phyloP scores from a whole-genome alignment of 2,797 vertebrate species.

The Harpagifer antarcticus region DNA sequence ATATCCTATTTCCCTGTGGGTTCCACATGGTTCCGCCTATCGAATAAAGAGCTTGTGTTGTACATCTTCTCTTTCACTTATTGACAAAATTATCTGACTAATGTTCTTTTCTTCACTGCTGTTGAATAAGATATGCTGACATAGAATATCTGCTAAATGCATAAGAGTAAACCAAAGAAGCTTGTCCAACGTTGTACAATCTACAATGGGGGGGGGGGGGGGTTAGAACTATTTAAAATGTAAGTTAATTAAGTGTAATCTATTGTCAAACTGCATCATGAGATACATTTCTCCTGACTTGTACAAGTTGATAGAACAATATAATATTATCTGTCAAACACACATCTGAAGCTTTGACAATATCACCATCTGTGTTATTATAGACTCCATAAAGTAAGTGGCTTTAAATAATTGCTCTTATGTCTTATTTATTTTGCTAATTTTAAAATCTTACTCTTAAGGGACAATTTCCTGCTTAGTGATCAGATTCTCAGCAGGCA shows the following conservation, averaged over 20 bases:
- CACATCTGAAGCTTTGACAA: not conserved
- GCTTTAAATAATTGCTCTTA: too few species aligned
- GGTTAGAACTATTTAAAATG: not conserved
- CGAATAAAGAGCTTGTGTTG: not conserved
- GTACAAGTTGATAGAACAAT: too few species aligned
- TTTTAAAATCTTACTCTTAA: too few species aligned
- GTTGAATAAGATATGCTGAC: not conserved
- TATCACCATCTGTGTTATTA: too few species aligned
- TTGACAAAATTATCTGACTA: not conserved
- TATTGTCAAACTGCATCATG: not conserved
- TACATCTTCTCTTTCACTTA: not conserved
- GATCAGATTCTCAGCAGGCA: too few species aligned
- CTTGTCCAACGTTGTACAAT: too few species aligned
- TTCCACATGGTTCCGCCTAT: not conserved
- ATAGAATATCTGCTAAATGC: not conserved
- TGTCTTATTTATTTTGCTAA: too few species aligned
- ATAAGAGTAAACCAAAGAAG: not conserved
- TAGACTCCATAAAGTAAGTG: too few species aligned
- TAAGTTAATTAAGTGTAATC: not conserved
- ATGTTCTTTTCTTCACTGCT: not conserved
- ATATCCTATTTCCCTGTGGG: constrained; percentile 5
- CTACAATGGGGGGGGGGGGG: too few species aligned
- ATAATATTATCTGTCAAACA: too few species aligned
- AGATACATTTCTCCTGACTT: too few species aligned
- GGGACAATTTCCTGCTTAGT: too few species aligned